Evolutionary conservation across 2,888 invertebrate species (phyloP), one percentile per base, ranked within the genome.

Genomic region (Drosophila subquinaria): DNA sequence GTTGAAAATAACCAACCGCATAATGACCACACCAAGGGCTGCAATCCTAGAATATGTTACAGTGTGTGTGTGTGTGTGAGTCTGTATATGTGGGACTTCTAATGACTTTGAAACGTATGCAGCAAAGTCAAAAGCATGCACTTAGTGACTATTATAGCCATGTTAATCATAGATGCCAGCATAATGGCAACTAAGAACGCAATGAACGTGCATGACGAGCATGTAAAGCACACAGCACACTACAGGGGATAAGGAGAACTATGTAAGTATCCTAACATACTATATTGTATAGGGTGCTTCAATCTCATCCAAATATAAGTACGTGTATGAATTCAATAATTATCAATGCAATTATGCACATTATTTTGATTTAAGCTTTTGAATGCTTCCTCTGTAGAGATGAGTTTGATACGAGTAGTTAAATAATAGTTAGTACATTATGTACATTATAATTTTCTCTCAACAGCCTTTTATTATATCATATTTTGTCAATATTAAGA

Each of bases 71-170:
- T 47, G 36, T 55, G 36, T 51, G 10, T 56, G 40, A 45, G 27
- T 43, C 36, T 45, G 17, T 40, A 43, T 68, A 40, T 69, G 35
- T 64, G 42, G 40, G 43, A 38, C 52, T 33, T 72, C 73, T 86
- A 88, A 86, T 84, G 84, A 86, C 81, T 76, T 76, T 74, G 74
- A 81, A 79, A 87, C 69, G 73, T 74, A 83, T 84, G 73, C 77
- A 73, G 74, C 75, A 68, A 75, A 81, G 77, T 79, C 80, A 79
- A 80, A 88, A 83, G 82, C 86, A 86, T 86, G 86, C 89, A 86
- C 89, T 86, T 86, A 87, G 76, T 84, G 81, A 73, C 82, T 82
- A 88, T 87, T 84, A 87, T 81, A 78, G 73, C 81, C 79, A 77
- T 73, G 87, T 81, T 87, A 86, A 86, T 86, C 82, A 86, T 76